phyloP scores from a whole-genome alignment of 2,888 invertebrate species.

The Alcis repandata region DNA sequence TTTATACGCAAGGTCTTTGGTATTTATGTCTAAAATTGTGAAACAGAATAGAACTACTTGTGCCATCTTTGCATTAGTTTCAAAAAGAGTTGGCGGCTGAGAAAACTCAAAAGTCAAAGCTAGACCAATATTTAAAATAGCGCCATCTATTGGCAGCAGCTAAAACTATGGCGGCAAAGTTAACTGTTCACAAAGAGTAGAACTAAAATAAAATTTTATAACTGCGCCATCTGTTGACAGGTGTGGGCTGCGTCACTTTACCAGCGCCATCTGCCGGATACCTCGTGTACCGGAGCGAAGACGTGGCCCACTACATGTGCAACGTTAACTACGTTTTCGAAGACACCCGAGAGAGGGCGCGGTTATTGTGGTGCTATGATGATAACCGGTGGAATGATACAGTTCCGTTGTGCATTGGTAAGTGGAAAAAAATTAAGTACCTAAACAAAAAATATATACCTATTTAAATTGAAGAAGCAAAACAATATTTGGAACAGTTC shows the following conservation, averaged over 20 bases:
- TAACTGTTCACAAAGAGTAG: slow-evolving; percentile 43
- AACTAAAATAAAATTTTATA: slow-evolving; percentile 3
- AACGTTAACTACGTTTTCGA: slow-evolving; percentile 89
- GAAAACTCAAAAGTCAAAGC: background rate
- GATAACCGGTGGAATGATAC: slow-evolving; percentile 89
- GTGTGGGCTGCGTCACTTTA: slow-evolving; percentile 89
- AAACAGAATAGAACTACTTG: no score
- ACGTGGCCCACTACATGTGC: slow-evolving; percentile 90
- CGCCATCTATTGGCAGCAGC: slow-evolving; percentile 12
- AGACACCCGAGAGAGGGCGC: slow-evolving; percentile 88
- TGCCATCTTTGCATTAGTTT: background rate
- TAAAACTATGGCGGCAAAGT: slow-evolving; percentile 30
- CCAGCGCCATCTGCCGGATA: slow-evolving; percentile 89
- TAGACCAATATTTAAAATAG: background rate
- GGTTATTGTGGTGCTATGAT: slow-evolving; percentile 88
- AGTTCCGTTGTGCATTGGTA: slow-evolving; percentile 88
- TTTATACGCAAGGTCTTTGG: no score
- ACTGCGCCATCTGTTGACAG: slow-evolving; percentile 72
- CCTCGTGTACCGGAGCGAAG: slow-evolving; percentile 88
- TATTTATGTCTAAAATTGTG: no score
- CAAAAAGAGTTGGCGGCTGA: no score
- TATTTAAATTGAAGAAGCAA: no score
- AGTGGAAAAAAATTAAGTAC: no score
- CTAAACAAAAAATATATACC: no score
- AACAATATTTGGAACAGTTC: no score